phyloP scores from a whole-genome alignment of 2,797 vertebrate genomes.

The Agapornis canus region DNA sequence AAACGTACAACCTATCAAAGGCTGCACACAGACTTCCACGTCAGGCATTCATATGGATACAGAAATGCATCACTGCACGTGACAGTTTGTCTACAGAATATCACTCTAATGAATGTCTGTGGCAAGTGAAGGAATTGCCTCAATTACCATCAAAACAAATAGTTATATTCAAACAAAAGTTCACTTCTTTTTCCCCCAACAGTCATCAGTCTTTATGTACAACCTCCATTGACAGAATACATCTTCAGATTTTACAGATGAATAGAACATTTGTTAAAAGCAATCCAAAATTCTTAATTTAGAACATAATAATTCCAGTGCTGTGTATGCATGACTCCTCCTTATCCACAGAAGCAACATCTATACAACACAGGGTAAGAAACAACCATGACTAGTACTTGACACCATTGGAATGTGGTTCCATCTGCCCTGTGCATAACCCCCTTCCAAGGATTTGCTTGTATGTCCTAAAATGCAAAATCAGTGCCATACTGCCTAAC shows the following conservation, averaged over 20 bases:
- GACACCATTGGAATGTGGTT: neutral
- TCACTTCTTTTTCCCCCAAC: neutral
- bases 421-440: neutral
- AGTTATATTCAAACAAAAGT: slow-evolving; percentile 48
- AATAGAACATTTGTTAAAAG: slow-evolving; percentile 19
- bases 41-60: slow-evolving; percentile 10
- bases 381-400: neutral
- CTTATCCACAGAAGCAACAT: neutral
- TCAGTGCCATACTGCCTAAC: neutral
- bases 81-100: slow-evolving; percentile 50
- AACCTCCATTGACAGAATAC: slow-evolving; percentile 25
- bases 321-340: neutral
- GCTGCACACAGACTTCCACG: neutral
- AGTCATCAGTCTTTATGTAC: slow-evolving; percentile 31
- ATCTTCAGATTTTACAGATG: slow-evolving; percentile 33
- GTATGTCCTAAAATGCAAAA: neutral
- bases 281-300: slow-evolving; percentile 2
- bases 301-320: neutral
- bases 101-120: slow-evolving; percentile 59
- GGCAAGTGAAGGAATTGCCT: slow-evolving; percentile 55
- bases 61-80: slow-evolving; percentile 17
- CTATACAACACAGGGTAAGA: neutral
- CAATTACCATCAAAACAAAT: slow-evolving; percentile 63
- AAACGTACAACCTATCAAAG: neutral
- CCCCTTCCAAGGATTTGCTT: neutral